Percentiles rank a stretch among this genome's conserved stretches.
These are phyloP conservation scores for Cebus imitator DNA, from an alignment of 2,113 vertebrate genomes.

Conservation along the genomic window DNA sequence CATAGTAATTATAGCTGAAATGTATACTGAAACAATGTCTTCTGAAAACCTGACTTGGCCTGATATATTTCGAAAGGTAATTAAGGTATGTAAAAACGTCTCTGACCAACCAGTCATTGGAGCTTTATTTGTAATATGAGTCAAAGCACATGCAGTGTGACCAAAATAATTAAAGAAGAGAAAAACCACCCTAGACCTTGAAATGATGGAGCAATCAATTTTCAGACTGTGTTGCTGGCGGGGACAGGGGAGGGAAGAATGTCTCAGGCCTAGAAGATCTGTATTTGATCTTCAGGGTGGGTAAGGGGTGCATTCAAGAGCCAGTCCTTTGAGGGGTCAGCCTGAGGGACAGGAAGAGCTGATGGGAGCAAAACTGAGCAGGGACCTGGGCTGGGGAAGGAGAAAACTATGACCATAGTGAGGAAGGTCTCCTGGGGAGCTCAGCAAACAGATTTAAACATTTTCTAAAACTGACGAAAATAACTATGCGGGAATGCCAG, in stretches of 20 bases:
- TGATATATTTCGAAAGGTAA: neutral
- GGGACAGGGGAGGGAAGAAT: neutral
- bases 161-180: slow-evolving; percentile 63
- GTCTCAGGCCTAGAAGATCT: neutral
- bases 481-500: accelerated
- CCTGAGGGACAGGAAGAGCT: neutral
- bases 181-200: neutral
- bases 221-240: neutral
- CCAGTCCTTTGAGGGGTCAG: no score
- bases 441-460: neutral
- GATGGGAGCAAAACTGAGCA: no score
- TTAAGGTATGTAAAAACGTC: neutral
- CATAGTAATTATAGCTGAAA: slow-evolving; percentile 49
- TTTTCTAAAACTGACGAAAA: neutral
- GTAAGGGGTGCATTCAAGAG: accelerated
- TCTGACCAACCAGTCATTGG: neutral
- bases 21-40: neutral
- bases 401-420: neutral
- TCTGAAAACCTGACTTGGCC: neutral
- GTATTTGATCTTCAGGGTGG: neutral
- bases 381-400: no score
- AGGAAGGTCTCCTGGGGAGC: accelerated
- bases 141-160: slow-evolving; percentile 54
- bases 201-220: neutral
- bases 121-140: slow-evolving; percentile 43